Evolutionary conservation across 2,113 vertebrate genomes (phyloP).

Genomic region (Aviceda subcristata): DNA sequence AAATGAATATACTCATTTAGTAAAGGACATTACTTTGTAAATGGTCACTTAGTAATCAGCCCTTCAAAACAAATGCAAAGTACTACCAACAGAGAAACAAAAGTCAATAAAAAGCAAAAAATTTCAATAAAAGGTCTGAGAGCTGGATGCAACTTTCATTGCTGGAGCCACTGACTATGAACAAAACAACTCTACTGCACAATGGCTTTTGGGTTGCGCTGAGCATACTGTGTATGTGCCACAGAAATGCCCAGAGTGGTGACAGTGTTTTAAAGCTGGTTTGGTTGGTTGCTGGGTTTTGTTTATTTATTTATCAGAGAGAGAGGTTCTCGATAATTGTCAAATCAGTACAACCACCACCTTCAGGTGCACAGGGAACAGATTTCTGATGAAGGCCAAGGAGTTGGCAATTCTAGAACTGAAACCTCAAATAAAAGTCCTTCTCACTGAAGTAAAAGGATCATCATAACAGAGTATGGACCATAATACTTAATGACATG

Average conservation of each 20-base stretch:
- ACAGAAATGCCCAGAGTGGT: neutral
- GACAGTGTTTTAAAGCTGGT: neutral
- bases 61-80: neutral
- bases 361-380: neutral
- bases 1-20: accelerated
- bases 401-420: neutral
- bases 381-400: neutral
- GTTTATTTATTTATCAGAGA: neutral
- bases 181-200: neutral
- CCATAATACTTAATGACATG: neutral
- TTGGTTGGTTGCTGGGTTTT: neutral
- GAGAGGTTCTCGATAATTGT: neutral
- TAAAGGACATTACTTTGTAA: neutral
- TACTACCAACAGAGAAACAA: neutral
- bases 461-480: neutral
- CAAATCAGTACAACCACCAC: neutral
- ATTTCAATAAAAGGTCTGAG: neutral
- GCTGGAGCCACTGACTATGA: neutral
- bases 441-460: neutral
- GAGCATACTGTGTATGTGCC: neutral
- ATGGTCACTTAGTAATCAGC: neutral
- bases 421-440: neutral
- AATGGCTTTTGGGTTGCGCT: neutral
- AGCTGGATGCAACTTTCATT: neutral
- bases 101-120: neutral